These are phyloP conservation scores for Exaiptasia diaphana DNA, from an alignment of 64 coral and sea anemone genomes.

Conservation along the genomic window DNA sequence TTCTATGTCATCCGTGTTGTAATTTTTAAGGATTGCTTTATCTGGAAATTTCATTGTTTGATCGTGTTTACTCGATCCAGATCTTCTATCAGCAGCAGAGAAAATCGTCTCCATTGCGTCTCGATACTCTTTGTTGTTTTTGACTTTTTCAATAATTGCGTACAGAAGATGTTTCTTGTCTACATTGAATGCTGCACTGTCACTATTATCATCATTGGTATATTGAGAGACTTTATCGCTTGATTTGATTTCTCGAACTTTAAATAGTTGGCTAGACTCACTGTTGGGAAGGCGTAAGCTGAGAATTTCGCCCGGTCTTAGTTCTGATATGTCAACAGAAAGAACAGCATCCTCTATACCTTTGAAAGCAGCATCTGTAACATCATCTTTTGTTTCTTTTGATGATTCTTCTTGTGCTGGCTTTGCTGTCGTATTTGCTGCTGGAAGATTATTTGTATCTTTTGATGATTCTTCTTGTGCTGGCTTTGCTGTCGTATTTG, in stretches of 20 bases:
- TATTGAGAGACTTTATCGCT: not conserved
- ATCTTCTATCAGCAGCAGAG: slow-evolving; percentile 7
- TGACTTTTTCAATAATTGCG: slow-evolving; percentile 16
- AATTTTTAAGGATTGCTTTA: not conserved
- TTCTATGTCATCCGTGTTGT: not conserved
- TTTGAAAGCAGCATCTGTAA: not conserved
- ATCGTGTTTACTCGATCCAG: not conserved
- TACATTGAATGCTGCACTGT: not conserved
- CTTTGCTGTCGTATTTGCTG: not conserved
- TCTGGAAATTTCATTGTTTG: not conserved
- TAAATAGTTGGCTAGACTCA: not conserved
- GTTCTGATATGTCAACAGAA: not conserved
- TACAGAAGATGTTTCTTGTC: slow-evolving; percentile 12
- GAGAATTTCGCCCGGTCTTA: not conserved
- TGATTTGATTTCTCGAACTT: slow-evolving; percentile 10
- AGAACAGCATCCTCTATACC: slow-evolving; percentile 13
- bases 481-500: not conserved
- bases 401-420: not conserved
- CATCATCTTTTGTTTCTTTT: not conserved
- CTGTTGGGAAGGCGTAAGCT: slow-evolving; percentile 11
- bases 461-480: not conserved
- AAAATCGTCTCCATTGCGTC: not conserved
- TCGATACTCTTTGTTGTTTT: slow-evolving; percentile 7
- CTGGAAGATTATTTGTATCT: not conserved
- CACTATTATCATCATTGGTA: not conserved